A percentile compares a stretch with the other conserved stretches of the same genome.
phyloP scores from a whole-genome alignment of 2,888 invertebrate species.

The Eilema depressum region DNA sequence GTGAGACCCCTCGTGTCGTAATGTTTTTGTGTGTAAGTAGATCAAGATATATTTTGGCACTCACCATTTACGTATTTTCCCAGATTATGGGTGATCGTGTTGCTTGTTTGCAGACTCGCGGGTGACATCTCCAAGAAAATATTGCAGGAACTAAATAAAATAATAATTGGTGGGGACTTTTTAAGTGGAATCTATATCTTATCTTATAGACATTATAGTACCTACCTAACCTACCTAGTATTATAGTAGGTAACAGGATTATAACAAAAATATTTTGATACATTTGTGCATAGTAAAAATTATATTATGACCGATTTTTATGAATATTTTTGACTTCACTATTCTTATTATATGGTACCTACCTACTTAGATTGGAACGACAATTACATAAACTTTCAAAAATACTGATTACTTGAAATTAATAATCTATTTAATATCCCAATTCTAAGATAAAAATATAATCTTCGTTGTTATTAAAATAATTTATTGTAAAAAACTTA shows the following conservation, averaged over 20 bases:
- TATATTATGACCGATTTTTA: too few species aligned
- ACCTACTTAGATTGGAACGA: too few species aligned
- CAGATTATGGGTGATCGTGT: slow-evolving; percentile 72
- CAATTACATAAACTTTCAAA: neutral
- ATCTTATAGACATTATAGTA: too few species aligned
- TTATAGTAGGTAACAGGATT: too few species aligned
- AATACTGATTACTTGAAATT: neutral
- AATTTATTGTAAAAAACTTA: too few species aligned
- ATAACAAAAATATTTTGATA: neutral
- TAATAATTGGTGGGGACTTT: neutral
- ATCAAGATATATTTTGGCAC: slow-evolving; percentile 50
- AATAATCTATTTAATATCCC: neutral
- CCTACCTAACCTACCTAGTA: too few species aligned
- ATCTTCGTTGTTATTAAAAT: neutral
- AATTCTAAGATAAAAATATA: neutral
- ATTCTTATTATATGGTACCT: too few species aligned
- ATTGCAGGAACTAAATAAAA: slow-evolving; percentile 49
- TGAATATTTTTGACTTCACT: too few species aligned
- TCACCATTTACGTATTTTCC: slow-evolving; percentile 74
- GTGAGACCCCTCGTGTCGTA: slow-evolving; percentile 31
- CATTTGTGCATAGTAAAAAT: too few species aligned
- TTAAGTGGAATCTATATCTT: neutral
- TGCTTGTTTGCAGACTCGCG: slow-evolving; percentile 83
- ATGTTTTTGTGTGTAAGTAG: slow-evolving; percentile 21
- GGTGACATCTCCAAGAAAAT: slow-evolving; percentile 71